Base-by-base conservation (phyloP, 2,113 vertebrate genomes). In the Thinocorus orbignyianus region DNA sequence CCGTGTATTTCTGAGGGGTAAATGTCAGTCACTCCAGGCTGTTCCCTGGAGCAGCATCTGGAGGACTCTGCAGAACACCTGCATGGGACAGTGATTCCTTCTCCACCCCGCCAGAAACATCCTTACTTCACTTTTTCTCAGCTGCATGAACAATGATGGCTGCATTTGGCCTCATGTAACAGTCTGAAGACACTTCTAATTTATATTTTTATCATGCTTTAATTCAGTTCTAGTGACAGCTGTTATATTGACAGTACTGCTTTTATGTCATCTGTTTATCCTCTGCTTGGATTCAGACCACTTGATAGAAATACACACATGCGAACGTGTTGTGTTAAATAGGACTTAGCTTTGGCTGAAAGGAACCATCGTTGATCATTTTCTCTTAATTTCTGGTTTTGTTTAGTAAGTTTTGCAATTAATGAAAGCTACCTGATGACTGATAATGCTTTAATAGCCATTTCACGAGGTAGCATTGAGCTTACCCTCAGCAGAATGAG, bases 281-380 rank as follows among this genome's bases (percentile, higher is more conserved):
- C 60, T 81, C 76, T 88, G 55, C n/a, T 86, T 82, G 69, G 62
- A 88, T 81, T 81, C 64, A 90, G 88, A 93, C 18, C 69, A 81
- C 57, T 78, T 0, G 0, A 42, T 23, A 62, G 55, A 81, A 90
- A 84, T 31, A 57, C 48, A 85, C 19, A 73, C 49, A 33, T 80
- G 37, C 78, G 90, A 86, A 85, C 10, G 28, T 30, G 14, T 57
- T 96, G 76, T 79, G 55, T 58, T 84, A 66, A 79, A 62, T 41
- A 54, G 31, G 41, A 86, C 73, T 62, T 51, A 93, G 64, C 42
- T 93, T 90, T 88, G 51, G 55, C 79, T 93, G 71, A 77, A 30
- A 83, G 42, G 20, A 95, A 52, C 18, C 7, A 39, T 13, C 62
- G 48, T 35, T 78, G 57, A 74, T 71, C 2, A 24, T 69, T 79